These are phyloP conservation scores for Acropora yongei DNA, from an alignment of 64 coral and sea anemone genomes.

Conservation along the genomic window DNA sequence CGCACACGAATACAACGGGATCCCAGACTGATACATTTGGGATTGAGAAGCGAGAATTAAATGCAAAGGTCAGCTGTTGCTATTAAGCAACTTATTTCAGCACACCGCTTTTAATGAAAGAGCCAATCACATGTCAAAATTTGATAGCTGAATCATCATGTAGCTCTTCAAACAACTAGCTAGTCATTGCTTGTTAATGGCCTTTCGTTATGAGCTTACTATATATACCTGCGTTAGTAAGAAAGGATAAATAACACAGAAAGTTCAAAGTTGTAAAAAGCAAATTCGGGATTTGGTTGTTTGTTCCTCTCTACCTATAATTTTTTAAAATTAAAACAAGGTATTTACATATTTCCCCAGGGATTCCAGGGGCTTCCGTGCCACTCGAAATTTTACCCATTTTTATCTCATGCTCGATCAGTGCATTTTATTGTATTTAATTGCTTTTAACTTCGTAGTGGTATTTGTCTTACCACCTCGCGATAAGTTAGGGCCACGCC, in stretches of 20 bases:
- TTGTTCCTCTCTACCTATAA: background rate
- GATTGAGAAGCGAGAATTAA: background rate
- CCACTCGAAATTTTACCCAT: background rate
- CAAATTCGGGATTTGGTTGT: background rate
- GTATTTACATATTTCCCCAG: background rate
- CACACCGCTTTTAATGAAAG: background rate
- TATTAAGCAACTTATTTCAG: constrained; percentile 7
- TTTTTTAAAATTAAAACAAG: background rate
- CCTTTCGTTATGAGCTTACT: background rate
- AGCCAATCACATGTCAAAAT: background rate
- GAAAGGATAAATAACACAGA: background rate
- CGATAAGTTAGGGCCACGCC: constrained; percentile 7
- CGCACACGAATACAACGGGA: background rate
- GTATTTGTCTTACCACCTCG: background rate
- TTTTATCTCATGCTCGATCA: background rate
- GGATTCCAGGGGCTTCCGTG: background rate
- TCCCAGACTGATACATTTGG: background rate
- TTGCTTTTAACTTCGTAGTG: background rate
- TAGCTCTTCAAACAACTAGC: background rate
- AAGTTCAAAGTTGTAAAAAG: background rate
- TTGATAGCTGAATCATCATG: background rate
- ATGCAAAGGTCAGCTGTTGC: background rate
- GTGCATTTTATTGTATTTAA: background rate
- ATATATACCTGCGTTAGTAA: no score
- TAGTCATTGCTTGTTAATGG: background rate